Percentiles rank a stretch among this genome's conserved stretches.
phyloP scores from a whole-genome alignment of 2,113 vertebrate species.

The Trematocara unimaculatum region DNA sequence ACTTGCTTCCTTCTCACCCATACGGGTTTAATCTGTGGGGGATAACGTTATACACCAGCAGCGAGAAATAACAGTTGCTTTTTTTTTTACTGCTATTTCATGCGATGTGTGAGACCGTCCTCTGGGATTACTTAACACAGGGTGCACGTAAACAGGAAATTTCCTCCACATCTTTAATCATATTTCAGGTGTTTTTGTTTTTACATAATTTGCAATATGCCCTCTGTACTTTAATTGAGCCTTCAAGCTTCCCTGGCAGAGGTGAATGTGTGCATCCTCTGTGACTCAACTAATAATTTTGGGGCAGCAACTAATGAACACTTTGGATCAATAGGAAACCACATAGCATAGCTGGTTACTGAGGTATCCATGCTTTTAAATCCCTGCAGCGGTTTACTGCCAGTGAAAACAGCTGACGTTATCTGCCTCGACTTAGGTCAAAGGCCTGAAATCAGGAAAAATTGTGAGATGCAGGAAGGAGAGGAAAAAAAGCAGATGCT shows the following conservation, averaged over 20 bases:
- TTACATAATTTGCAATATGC: background rate
- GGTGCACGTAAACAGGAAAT: background rate
- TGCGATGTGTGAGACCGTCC: background rate
- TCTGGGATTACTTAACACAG: conserved; percentile 13
- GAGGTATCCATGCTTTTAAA: background rate
- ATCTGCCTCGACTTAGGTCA: background rate
- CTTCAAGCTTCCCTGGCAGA: conserved; percentile 9
- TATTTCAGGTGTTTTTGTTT: background rate
- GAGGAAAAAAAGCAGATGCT: background rate
- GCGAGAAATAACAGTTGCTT: background rate
- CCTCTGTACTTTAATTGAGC: conserved; percentile 11
- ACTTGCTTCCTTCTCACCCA: background rate
- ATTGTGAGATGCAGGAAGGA: background rate
- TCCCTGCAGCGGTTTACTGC: background rate
- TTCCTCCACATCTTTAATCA: background rate
- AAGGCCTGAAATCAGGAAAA: background rate
- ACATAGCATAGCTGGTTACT: background rate
- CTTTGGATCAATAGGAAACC: conserved; percentile 26
- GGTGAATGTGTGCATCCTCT: background rate
- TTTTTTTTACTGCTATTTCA: background rate
- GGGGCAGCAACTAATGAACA: conserved; percentile 24
- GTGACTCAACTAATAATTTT: conserved; percentile 31
- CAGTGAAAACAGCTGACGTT: conserved; percentile 21
- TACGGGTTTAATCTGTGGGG: background rate
- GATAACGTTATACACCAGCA: background rate